Evolutionary conservation across 2,797 vertebrate species (phyloP).

Genomic region (Silurus aristotelis): DNA sequence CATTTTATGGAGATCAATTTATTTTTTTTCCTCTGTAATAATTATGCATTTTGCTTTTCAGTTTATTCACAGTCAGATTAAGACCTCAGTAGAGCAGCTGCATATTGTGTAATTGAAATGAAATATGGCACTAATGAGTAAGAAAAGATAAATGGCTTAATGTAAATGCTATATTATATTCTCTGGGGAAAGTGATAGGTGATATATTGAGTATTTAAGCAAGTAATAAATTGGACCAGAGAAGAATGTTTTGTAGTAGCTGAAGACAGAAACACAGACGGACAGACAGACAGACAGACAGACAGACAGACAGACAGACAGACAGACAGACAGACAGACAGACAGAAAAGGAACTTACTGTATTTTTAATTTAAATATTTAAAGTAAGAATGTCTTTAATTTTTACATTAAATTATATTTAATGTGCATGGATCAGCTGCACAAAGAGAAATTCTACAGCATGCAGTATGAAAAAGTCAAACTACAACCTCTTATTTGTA

Average conservation of each 20-base stretch:
- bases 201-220: background rate
- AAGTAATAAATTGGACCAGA: background rate
- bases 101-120: constrained; percentile 8
- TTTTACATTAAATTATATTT: background rate
- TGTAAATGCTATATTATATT: background rate
- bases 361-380: background rate
- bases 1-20: background rate
- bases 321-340: background rate
- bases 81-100: background rate
- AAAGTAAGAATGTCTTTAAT: background rate
- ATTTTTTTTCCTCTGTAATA: background rate
- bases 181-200: background rate
- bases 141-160: background rate
- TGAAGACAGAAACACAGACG: background rate
- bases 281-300: background rate
- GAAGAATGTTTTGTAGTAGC: background rate
- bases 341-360: background rate
- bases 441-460: background rate
- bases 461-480: background rate
- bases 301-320: background rate
- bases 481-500: background rate
- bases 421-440: too few species aligned
- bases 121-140: background rate
- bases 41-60: constrained; percentile 7
- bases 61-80: background rate